Percentiles rank a stretch among this genome's conserved stretches.
These are phyloP conservation scores for Scaptomyza parva DNA, from an alignment of 2,888 invertebrate species.

Conservation along the genomic window DNA sequence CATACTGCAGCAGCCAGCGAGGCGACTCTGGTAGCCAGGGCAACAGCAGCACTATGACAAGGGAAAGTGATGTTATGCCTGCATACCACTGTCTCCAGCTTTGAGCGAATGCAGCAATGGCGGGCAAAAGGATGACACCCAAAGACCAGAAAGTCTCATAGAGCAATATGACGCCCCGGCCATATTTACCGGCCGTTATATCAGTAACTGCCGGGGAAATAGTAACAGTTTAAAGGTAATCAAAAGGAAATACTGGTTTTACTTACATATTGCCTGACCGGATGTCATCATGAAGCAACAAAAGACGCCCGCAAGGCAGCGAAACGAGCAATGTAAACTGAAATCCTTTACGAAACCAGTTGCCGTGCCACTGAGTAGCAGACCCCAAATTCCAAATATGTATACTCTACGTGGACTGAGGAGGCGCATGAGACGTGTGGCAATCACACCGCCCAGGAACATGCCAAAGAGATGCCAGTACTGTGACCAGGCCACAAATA, in stretches of 20 bases:
- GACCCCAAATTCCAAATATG: slow-evolving; percentile 82
- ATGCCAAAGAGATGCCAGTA: slow-evolving; percentile 85
- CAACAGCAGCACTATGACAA: slow-evolving; percentile 82
- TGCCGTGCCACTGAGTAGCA: slow-evolving; percentile 83
- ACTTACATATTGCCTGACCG: slow-evolving; percentile 84
- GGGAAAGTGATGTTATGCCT: slow-evolving; percentile 83
- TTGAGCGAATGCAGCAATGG: slow-evolving; percentile 80
- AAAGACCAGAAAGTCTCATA: slow-evolving; percentile 85
- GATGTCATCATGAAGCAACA: slow-evolving; percentile 85
- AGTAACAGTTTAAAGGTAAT: neutral
- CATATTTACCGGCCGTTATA: slow-evolving; percentile 83
- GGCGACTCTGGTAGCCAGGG: slow-evolving; percentile 85
- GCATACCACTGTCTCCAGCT: slow-evolving; percentile 85
- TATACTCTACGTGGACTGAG: slow-evolving; percentile 84
- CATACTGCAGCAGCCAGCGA: slow-evolving; percentile 83
- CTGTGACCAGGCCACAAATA: slow-evolving; percentile 85
- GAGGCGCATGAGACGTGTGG: slow-evolving; percentile 82
- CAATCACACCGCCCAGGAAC: slow-evolving; percentile 84
- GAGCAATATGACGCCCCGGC: slow-evolving; percentile 80
- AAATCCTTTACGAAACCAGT: slow-evolving; percentile 83
- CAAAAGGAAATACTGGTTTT: too few relatives aligned
- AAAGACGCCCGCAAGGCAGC: slow-evolving; percentile 84
- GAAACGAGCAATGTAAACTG: slow-evolving; percentile 83
- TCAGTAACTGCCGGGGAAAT: slow-evolving; percentile 80
- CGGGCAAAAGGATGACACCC: slow-evolving; percentile 84